Conservation (phyloP, 2,888 invertebrate genomes). For the Linyphia triangularis region DNA sequence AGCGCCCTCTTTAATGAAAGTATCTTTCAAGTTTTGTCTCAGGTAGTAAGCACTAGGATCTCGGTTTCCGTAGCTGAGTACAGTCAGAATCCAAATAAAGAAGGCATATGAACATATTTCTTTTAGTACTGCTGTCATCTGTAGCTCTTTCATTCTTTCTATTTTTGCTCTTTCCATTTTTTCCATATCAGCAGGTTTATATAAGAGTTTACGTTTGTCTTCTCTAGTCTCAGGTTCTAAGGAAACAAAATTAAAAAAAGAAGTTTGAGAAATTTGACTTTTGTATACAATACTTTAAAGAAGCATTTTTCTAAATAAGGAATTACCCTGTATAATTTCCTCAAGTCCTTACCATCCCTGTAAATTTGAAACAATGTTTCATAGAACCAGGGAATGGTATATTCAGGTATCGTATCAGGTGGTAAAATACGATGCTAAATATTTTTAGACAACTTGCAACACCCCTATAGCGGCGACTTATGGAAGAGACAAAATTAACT, state of each 20-base stretch:
- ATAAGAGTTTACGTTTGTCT: slow-evolving; percentile 63
- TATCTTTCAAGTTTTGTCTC: slow-evolving; percentile 79
- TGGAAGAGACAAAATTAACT: too few species aligned
- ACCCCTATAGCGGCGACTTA: too few species aligned
- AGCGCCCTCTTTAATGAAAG: slow-evolving; percentile 77
- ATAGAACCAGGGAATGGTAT: too few species aligned
- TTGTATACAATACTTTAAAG: too few species aligned
- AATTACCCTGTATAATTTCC: background rate
- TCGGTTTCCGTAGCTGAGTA: slow-evolving; percentile 80
- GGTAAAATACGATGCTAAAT: too few species aligned
- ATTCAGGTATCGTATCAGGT: too few species aligned
- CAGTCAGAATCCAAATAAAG: slow-evolving; percentile 81
- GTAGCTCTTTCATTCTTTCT: slow-evolving; percentile 80
- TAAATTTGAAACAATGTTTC: too few species aligned
- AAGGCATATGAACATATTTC: slow-evolving; percentile 81
- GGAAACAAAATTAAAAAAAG: background rate
- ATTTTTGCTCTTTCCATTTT: slow-evolving; percentile 79
- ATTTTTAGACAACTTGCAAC: too few species aligned
- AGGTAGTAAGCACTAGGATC: slow-evolving; percentile 80
- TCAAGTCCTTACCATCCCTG: too few species aligned
- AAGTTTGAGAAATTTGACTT: too few species aligned
- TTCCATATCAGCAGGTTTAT: slow-evolving; percentile 79
- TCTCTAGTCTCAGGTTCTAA: slow-evolving; percentile 59
- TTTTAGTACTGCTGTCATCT: slow-evolving; percentile 81
- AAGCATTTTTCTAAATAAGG: background rate